Evolutionary conservation across 1,140 invertebrate species (phyloP).

Genomic region (Drosophila serrata): DNA sequence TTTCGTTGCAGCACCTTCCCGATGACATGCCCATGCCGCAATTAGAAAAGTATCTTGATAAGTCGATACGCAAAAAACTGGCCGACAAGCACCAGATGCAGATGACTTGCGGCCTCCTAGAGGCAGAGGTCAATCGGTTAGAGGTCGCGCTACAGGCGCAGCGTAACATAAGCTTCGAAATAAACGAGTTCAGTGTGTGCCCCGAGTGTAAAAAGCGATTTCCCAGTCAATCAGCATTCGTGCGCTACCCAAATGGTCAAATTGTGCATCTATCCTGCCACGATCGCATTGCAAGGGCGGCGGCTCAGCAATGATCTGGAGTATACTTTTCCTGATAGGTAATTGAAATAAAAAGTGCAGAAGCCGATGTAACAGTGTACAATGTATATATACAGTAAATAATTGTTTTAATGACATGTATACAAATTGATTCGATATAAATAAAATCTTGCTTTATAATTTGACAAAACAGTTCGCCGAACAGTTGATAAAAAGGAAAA

Average conservation of each 20-base stretch:
- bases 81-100: slow-evolving; percentile 90
- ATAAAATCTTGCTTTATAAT: neutral
- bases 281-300: slow-evolving; percentile 63
- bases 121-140: slow-evolving; percentile 93
- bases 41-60: slow-evolving; percentile 92
- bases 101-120: slow-evolving; percentile 92
- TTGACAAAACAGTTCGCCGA: neutral
- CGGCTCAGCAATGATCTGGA: slow-evolving; percentile 37
- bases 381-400: neutral
- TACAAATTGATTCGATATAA: neutral
- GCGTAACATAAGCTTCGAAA: slow-evolving; percentile 92
- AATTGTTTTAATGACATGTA: neutral
- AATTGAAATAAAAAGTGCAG: neutral
- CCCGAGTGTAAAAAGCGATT: slow-evolving; percentile 96
- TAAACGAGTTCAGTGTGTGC: slow-evolving; percentile 95
- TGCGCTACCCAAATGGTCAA: slow-evolving; percentile 95
- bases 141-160: slow-evolving; percentile 92
- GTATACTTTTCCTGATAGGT: slow-evolving; percentile 36
- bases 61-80: slow-evolving; percentile 91
- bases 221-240: slow-evolving; percentile 96
- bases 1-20: slow-evolving; percentile 88
- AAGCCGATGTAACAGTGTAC: neutral
- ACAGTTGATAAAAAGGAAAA: neutral
- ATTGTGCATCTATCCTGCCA: slow-evolving; percentile 96
- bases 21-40: slow-evolving; percentile 90